Evolutionary conservation across 1,140 invertebrate genomes (phyloP).

Genomic region (Carposina sasakii): DNA sequence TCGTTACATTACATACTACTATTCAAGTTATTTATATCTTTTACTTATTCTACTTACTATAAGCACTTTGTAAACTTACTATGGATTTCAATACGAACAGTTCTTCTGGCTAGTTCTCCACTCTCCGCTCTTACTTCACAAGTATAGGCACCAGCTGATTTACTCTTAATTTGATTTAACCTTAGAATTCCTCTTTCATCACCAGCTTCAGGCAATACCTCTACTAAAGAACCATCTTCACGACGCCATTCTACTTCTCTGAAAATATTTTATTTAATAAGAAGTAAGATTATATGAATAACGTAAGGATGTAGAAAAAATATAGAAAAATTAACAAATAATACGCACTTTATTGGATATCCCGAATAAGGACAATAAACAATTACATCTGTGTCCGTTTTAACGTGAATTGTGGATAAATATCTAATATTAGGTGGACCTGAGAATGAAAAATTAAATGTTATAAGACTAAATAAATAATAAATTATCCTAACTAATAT

Average conservation of each 20-base stretch:
- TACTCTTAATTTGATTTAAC: constrained; percentile 44
- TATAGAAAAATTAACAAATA: not conserved
- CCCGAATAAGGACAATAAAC: constrained; percentile 90
- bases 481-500: no score
- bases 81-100: constrained; percentile 61
- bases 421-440: constrained; percentile 87
- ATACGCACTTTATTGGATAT: constrained; percentile 80
- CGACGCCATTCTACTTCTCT: constrained; percentile 61
- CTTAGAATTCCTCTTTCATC: constrained; percentile 54
- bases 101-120: constrained; percentile 57
- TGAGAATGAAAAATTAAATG: constrained; percentile 38
- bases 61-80: constrained; percentile 42
- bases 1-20: no score
- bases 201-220: constrained; percentile 34
- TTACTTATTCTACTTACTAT: not conserved
- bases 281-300: not conserved
- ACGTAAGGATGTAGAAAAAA: not conserved
- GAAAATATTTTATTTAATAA: constrained; percentile 18
- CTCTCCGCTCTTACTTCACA: constrained; percentile 62
- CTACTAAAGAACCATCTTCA: constrained; percentile 54
- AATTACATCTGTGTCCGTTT: constrained; percentile 82
- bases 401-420: constrained; percentile 85
- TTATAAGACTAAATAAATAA: not conserved
- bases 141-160: constrained; percentile 51
- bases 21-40: no score